Evolutionary conservation across 2,888 invertebrate species (phyloP), one percentile per base, ranked within the genome.

Genomic region (Artemia sp.): DNA sequence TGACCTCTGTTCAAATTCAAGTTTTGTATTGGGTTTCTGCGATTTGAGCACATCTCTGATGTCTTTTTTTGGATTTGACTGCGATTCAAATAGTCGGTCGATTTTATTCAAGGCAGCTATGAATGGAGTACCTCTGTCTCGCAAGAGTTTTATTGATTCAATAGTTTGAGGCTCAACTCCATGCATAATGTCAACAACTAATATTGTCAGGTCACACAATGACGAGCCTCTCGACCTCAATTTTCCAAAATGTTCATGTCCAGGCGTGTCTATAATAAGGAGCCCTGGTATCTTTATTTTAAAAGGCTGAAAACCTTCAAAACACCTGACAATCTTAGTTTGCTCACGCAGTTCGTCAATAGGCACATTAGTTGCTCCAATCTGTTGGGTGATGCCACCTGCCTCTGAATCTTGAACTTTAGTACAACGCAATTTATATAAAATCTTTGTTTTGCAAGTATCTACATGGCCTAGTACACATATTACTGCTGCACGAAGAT

Each of bases 141-240:
- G 93, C 38, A 99, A 81, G 74, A 99, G 81, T 78, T 94, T 92
- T 74, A 99, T 87, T n/a, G 97, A 97, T 81, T 99, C 98, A 64
- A 97, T 86, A 0, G 98, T 99, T 81, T 99, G 98, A 0, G 94
- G 96, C 79, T 99, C 98, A 51, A 99, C 81, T 0, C 97, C 97
- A 79, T 99, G 98, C 96, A 98, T 99, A 77, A 99, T 95, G 80
- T 99, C 98, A 69, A 99, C 94, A 50, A 96, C 92, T 72, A 99
- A 84, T 81, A 99, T 94, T 72, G 98, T 96, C 77, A 98, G 94
- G 82, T 99, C 98, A 82, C 98, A 99, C 58, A 99, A 85, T 5
- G 97, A 97, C 0, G 97, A 97, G 38, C 98, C 98, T 76, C 98
- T 85, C 76, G 87, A 94, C 73, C 98, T 84, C 72, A 99, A 82